phyloP scores from a whole-genome alignment of 2,113 vertebrate genomes.

The Hypanus sabinus region DNA sequence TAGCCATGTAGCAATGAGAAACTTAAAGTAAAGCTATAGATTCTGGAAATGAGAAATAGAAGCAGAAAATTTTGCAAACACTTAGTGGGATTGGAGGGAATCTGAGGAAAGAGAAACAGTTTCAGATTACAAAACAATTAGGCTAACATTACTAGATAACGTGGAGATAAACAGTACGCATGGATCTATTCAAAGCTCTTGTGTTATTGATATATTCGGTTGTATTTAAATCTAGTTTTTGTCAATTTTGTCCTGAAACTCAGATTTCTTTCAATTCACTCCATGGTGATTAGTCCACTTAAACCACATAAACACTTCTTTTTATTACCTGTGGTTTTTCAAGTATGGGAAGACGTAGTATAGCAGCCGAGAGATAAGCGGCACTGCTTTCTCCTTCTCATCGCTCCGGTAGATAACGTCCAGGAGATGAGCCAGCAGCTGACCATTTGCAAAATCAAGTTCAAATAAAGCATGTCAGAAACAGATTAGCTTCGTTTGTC shows the following conservation, averaged over 20 bases:
- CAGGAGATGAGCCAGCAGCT: constrained; percentile 86
- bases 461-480: neutral
- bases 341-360: constrained; percentile 93
- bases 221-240: neutral
- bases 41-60: no score
- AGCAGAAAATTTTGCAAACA: no score
- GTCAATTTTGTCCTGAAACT: neutral
- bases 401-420: constrained; percentile 95
- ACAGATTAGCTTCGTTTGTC: neutral
- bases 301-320: neutral
- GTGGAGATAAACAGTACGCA: neutral
- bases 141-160: neutral
- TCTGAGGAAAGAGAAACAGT: no score
- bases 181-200: no score
- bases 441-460: neutral
- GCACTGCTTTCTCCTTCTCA: constrained; percentile 90
- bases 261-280: neutral
- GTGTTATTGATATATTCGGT: neutral
- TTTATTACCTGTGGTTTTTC: constrained; percentile 80
- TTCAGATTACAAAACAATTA: neutral
- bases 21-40: no score
- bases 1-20: no score
- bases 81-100: no score
- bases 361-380: constrained; percentile 84
- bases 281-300: no score